Conservation (phyloP, 1,140 invertebrate species). For the Euwallacea fornicatus region DNA sequence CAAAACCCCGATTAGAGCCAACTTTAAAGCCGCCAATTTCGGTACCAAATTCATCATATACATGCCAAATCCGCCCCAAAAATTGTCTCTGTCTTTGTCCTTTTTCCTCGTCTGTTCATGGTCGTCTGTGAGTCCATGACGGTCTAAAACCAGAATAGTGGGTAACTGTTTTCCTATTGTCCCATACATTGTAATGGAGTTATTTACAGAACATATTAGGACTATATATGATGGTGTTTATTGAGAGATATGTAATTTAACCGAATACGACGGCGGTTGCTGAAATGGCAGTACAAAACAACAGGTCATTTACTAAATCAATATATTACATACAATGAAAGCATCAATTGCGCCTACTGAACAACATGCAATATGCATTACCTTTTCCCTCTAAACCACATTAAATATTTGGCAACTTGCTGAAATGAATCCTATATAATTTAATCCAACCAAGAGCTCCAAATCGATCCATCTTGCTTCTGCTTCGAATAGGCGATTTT, state of each 20-base stretch:
- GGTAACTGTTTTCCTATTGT: constrained; percentile 1
- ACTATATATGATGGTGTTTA: too few species aligned
- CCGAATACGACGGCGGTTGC: too few species aligned
- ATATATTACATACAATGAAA: background rate
- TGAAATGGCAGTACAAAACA: too few species aligned
- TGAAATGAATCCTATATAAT: background rate
- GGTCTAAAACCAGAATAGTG: constrained; percentile 11
- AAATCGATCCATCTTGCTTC: constrained; percentile 13
- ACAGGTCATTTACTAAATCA: too few species aligned
- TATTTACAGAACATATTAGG: background rate
- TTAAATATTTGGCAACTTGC: background rate
- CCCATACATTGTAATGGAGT: background rate
- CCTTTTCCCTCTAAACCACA: background rate
- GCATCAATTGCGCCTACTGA: too few species aligned
- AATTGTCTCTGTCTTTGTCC: constrained; percentile 12
- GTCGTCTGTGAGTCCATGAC: background rate
- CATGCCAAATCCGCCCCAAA: constrained; percentile 6
- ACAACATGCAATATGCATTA: constrained; percentile 15
- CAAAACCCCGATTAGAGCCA: constrained; percentile 15
- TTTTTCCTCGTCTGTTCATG: background rate
- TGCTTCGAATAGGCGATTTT: constrained; percentile 21
- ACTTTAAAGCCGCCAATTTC: constrained; percentile 17
- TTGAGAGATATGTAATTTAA: too few species aligned
- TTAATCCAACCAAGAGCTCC: constrained; percentile 25
- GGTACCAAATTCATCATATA: constrained; percentile 18